Evolutionary conservation across 2,797 vertebrate genomes (phyloP).

Genomic region (Moxostoma hubbsi): DNA sequence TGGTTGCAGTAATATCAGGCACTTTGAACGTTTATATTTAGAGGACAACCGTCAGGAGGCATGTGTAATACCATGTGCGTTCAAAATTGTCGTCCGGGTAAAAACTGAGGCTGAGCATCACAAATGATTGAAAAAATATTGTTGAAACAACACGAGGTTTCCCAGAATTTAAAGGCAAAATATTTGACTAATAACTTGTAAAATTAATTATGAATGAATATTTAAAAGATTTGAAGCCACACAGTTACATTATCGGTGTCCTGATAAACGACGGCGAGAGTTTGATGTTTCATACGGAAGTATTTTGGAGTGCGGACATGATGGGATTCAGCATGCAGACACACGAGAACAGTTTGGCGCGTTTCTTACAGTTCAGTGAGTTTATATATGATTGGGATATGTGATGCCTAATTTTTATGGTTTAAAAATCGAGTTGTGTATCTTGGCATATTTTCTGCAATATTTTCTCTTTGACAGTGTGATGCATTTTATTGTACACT

Average conservation of each 20-base stretch:
- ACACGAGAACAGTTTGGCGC: constrained; percentile 29
- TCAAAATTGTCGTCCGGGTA: constrained; percentile 35
- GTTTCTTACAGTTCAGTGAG: background rate
- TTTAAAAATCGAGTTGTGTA: background rate
- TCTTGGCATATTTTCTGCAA: background rate
- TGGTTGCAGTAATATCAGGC: background rate
- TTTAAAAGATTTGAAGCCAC: background rate
- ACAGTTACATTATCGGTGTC: too few relatives aligned
- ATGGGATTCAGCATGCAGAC: background rate
- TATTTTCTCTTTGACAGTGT: background rate
- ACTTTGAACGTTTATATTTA: background rate
- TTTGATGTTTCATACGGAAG: constrained; percentile 61
- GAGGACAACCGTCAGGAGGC: constrained; percentile 39
- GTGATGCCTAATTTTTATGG: background rate
- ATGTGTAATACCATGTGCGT: constrained; percentile 21
- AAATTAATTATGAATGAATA: background rate
- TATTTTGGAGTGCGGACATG: constrained; percentile 66
- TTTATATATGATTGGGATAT: background rate
- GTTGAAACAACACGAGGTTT: background rate
- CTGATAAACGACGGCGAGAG: too few relatives aligned
- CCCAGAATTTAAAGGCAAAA: too few relatives aligned
- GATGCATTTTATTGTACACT: background rate
- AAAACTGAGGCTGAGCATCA: background rate
- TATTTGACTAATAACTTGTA: background rate
- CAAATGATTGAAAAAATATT: background rate